Base-by-base conservation (phyloP, 1,140 invertebrate species). In the Mycetomoellerius zeteki region DNA sequence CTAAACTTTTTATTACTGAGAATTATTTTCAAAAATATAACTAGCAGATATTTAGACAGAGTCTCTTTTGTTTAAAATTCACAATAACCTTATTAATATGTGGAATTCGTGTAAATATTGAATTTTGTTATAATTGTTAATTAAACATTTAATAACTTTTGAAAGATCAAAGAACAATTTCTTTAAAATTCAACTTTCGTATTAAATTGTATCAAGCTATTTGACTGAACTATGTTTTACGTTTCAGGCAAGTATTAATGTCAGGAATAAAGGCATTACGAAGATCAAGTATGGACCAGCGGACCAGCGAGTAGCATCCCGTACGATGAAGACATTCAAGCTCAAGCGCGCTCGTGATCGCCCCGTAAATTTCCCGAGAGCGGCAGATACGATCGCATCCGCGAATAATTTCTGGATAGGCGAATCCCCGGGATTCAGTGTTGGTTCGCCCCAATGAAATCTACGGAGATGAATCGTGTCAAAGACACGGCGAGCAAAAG, bases 361-460 rank as follows among this genome's bases (percentile, higher is more conserved):
- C 86, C 88, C 76, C 91, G 91, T 92, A 92, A 92, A 92, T 92
- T 92, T 86, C 77, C 86, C 60, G 21, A 10, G 76, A 90, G 64
- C 86, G 88, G 84, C 89, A 92, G 91, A 92, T 92, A 92, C 91
- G 91, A 92, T 92, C 91, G 76, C 58, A 85, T 24, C 85, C 88
- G 91, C 91, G 89, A 90, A 92, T 92, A 88, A 92, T 91, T 92
- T 92, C 89, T 92, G 88, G 80, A 89, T 89, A 89, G 90, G 84
- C 81, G 86, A 58, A 88, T 84, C 62, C 72, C 27, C 50, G 69
- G 30, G 52, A 64, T 78, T 84, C 56, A 54, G 54, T 72, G 52
- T 76, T 73, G 71, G 58, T 62, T 60, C 86, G 81, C 58, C 21
- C 14, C 24, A 14, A 75, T 14, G 43, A 84, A 81, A 71, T 16